Conservation (phyloP, 2,797 vertebrate species). For the Neopelma chrysocephalum region DNA sequence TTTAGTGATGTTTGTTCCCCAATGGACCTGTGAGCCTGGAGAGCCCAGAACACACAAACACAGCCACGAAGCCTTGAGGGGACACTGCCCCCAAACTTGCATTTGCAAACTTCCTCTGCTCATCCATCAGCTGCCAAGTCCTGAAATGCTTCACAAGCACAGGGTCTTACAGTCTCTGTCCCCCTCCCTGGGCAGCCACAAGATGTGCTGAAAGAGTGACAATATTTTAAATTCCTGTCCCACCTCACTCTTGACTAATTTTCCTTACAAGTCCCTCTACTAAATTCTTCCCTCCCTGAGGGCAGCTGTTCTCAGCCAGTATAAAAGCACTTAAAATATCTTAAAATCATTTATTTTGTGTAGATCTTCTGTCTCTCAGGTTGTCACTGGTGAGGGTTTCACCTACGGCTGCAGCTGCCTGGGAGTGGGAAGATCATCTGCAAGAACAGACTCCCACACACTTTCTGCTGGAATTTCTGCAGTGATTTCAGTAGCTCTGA, state of each 20-base stretch:
- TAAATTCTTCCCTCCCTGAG: background rate
- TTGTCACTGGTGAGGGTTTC: background rate
- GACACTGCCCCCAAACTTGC: background rate
- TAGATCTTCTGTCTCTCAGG: background rate
- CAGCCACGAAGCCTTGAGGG: background rate
- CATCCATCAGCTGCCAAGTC: background rate
- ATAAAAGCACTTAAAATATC: background rate
- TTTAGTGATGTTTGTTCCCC: background rate
- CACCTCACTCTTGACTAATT: background rate
- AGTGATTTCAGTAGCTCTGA: background rate
- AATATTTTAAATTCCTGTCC: background rate
- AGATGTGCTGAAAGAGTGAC: background rate
- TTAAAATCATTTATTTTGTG: background rate
- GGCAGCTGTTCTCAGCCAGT: background rate
- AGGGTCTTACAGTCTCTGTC: background rate
- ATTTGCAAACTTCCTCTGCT: background rate
- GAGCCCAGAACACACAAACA: slow-evolving; percentile 50
- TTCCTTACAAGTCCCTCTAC: background rate
- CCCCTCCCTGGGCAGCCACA: background rate
- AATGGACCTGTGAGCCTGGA: slow-evolving; percentile 5
- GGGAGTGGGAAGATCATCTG: background rate
- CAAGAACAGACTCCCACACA: background rate
- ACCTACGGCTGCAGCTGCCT: background rate
- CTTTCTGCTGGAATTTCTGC: slow-evolving; percentile 62
- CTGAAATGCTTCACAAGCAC: background rate